These are phyloP conservation scores for Rissa tridactyla DNA, from an alignment of 2,113 vertebrate species.

Conservation along the genomic window DNA sequence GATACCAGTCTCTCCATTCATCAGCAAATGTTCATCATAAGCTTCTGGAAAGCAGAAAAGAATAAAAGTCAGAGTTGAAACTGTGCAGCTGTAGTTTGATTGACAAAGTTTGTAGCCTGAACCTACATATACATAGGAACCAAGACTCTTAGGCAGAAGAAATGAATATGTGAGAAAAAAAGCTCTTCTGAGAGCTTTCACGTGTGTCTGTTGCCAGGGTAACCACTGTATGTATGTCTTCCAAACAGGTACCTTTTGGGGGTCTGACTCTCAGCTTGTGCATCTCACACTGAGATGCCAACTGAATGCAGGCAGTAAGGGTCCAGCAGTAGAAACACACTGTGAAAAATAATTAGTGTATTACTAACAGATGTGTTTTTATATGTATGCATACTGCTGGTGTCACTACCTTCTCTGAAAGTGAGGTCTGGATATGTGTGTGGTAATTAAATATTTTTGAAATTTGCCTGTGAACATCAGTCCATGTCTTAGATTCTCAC, in stretches of 20 bases:
- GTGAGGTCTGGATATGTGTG: neutral
- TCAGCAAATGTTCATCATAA: neutral
- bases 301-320: neutral
- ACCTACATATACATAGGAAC: neutral
- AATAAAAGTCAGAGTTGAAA: neutral
- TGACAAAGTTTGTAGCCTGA: conserved; percentile 16
- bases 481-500: neutral
- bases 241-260: neutral
- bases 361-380: neutral
- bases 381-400: neutral
- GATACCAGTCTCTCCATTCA: neutral
- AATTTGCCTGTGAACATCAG: neutral
- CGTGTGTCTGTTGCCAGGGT: neutral
- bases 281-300: neutral
- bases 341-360: neutral
- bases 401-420: neutral
- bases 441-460: neutral
- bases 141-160: neutral
- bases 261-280: neutral
- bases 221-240: neutral
- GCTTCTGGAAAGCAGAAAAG: neutral
- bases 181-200: neutral
- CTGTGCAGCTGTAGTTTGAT: neutral
- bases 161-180: neutral
- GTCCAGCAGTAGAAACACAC: neutral